Percentiles rank a stretch among this genome's conserved stretches.
phyloP scores from a whole-genome alignment of 1,140 invertebrate species.

The Tetramorium parvispinum region DNA sequence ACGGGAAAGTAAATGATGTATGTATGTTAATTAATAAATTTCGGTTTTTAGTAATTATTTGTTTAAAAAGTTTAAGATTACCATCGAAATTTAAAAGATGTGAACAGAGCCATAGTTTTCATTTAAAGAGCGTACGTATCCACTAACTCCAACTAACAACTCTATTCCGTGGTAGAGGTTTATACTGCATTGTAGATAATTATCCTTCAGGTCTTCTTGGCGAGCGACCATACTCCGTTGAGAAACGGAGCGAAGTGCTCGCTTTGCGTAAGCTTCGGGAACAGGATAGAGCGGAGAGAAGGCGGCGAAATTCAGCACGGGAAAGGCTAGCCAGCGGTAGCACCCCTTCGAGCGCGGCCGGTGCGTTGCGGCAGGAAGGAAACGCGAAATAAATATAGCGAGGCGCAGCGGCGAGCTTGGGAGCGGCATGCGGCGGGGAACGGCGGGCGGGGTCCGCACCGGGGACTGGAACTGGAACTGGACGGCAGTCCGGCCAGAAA shows the following conservation, averaged over 20 bases:
- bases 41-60: background rate
- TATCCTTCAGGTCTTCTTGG: background rate
- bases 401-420: constrained; percentile 68
- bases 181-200: background rate
- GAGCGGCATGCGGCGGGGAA: constrained; percentile 69
- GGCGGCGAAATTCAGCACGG: constrained; percentile 20
- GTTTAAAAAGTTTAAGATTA: background rate
- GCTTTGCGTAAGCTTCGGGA: constrained; percentile 36
- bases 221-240: background rate
- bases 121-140: background rate
- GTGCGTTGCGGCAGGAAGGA: constrained; percentile 82
- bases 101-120: background rate
- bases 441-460: constrained; percentile 59
- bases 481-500: constrained; percentile 86
- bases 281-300: background rate
- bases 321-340: constrained; percentile 36
- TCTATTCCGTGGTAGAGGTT: background rate
- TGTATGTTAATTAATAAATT: background rate
- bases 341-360: constrained; percentile 64
- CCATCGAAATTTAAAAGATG: background rate
- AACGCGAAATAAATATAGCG: constrained; percentile 86
- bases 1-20: background rate
- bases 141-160: background rate
- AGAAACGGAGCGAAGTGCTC: background rate
- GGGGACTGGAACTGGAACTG: constrained; percentile 84